Evolutionary conservation across 2,888 invertebrate genomes (phyloP).

Genomic region (Polyommatus icarus): DNA sequence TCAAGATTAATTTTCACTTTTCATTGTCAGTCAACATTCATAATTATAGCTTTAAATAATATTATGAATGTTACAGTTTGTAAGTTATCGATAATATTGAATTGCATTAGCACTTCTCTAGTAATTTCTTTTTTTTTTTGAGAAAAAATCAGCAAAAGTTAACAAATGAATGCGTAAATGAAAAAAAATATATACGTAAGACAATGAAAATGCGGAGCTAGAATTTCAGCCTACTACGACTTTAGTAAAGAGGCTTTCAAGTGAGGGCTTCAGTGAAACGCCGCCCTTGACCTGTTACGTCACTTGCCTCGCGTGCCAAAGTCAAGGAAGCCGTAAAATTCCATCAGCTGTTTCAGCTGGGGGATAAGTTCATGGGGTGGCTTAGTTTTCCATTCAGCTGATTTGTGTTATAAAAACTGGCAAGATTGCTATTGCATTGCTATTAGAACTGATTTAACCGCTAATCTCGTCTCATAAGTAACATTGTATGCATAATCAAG

Average conservation of each 20-base stretch:
- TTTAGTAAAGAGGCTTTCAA: conserved; percentile 15
- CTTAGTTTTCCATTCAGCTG: conserved; percentile 36
- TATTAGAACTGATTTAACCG: background rate
- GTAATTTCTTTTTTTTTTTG: background rate
- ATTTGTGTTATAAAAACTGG: background rate
- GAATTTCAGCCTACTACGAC: background rate
- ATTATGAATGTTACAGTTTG: background rate
- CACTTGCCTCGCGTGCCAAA: conserved; percentile 35
- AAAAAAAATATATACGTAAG: background rate
- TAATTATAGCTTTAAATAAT: background rate
- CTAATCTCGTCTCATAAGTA: background rate
- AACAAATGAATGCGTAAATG: background rate
- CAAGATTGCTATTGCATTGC: background rate
- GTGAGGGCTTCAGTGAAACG: conserved; percentile 6
- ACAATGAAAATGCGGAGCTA: background rate
- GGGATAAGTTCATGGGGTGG: conserved; percentile 15
- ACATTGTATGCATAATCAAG: background rate
- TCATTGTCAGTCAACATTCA: conserved; percentile 50
- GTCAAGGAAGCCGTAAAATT: conserved; percentile 57
- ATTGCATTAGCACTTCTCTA: background rate
- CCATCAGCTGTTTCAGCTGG: conserved; percentile 37
- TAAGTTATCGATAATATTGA: conserved; percentile 22
- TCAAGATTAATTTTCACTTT: conserved; percentile 67
- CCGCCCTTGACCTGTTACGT: conserved; percentile 24
- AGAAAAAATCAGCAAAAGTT: background rate